Evolutionary conservation across 2,888 invertebrate genomes (phyloP).

Genomic region (Polydrusus pterygomalis): DNA sequence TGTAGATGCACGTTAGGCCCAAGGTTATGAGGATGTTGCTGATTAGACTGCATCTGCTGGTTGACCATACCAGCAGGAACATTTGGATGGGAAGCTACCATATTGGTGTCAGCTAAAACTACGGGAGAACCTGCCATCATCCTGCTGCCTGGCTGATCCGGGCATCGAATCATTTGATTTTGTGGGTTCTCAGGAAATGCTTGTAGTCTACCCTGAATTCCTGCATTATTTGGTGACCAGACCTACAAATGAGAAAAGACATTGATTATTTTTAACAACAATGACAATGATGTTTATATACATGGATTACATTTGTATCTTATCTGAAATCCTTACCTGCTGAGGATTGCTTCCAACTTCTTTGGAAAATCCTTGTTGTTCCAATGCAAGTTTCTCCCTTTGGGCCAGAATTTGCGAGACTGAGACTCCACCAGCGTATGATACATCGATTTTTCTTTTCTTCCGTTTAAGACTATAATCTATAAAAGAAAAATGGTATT

Average conservation of each 20-base stretch:
- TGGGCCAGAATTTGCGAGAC: constrained; percentile 81
- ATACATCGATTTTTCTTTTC: constrained; percentile 77
- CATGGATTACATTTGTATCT: not conserved
- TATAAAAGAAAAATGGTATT: constrained; percentile 64
- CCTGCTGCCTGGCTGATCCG: constrained; percentile 66
- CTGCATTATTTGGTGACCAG: constrained; percentile 63
- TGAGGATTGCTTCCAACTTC: constrained; percentile 68
- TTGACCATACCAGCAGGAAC: constrained; percentile 59
- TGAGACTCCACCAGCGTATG: constrained; percentile 76
- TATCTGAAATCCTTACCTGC: constrained; percentile 59
- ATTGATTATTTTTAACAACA: not conserved
- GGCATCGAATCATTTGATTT: constrained; percentile 66
- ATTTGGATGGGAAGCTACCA: constrained; percentile 65
- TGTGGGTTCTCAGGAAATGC: constrained; percentile 66
- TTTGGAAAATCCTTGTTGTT: constrained; percentile 69
- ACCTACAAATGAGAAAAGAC: constrained; percentile 57
- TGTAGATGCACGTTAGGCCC: constrained; percentile 61
- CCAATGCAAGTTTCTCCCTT: constrained; percentile 76
- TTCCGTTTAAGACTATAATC: constrained; percentile 78
- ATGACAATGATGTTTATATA: no score
- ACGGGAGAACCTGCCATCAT: constrained; percentile 64
- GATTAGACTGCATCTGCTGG: constrained; percentile 58
- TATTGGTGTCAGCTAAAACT: constrained; percentile 62
- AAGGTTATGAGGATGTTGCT: constrained; percentile 60
- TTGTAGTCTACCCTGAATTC: constrained; percentile 60